Percentiles rank a stretch among this genome's conserved stretches.
Evolutionary conservation across 2,888 invertebrate species (phyloP).

Genomic region (Marronus borbonicus): DNA sequence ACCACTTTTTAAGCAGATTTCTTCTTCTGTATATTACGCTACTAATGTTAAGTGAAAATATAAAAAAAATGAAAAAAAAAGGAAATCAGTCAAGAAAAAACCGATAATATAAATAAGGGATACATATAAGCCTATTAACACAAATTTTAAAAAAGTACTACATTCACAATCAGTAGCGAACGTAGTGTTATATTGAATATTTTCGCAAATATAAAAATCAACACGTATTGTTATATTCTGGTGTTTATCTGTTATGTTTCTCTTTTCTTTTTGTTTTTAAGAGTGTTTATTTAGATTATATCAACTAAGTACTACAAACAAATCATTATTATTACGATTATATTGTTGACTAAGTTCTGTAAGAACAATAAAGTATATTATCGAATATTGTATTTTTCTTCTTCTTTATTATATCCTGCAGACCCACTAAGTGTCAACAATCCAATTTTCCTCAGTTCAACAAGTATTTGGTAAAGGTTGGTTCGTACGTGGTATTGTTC

Average conservation of each 20-base stretch:
- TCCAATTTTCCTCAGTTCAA: constrained; percentile 31
- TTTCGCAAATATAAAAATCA: too few relatives aligned
- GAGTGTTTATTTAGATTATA: constrained; percentile 17
- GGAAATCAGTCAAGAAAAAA: too few relatives aligned
- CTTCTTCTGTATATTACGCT: constrained; percentile 20
- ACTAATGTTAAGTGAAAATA: constrained; percentile 11
- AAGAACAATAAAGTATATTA: background rate
- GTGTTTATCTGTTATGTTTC: too few relatives aligned
- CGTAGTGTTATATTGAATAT: too few relatives aligned
- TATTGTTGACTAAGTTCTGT: constrained; percentile 33
- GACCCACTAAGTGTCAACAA: too few relatives aligned
- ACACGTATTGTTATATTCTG: too few relatives aligned
- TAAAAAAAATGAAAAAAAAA: too few relatives aligned
- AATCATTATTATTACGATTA: constrained; percentile 14
- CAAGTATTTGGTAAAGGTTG: constrained; percentile 51
- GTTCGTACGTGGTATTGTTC: constrained; percentile 55
- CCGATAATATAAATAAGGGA: too few relatives aligned
- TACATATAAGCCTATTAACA: too few relatives aligned
- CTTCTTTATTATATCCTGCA: background rate
- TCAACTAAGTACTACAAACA: constrained; percentile 7
- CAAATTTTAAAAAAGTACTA: too few relatives aligned
- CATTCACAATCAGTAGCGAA: too few relatives aligned
- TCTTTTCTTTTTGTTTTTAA: constrained; percentile 10
- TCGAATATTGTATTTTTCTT: background rate
- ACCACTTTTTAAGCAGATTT: background rate